Base-by-base conservation (phyloP, 2,888 invertebrate genomes). In the Metalampra italica region DNA sequence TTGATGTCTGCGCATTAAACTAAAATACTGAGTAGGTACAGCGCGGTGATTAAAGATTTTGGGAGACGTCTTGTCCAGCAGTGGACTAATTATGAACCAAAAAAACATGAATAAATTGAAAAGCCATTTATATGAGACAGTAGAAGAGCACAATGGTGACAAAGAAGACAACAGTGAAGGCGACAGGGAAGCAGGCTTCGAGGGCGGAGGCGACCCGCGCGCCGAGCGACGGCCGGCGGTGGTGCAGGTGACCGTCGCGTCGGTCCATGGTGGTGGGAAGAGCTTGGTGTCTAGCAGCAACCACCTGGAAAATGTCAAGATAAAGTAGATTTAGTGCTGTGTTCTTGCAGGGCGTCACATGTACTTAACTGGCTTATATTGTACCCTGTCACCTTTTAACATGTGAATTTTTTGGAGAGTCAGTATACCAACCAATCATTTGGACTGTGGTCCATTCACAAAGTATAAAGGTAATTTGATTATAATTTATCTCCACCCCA, bases 111-210 rank as follows among this genome's bases (percentile, higher is more conserved):
- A 11, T 32, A 32, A 60, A 57, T 62, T 34, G 46, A 46, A 45
- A 15, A 9, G 44, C 36, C n/a, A 32, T 59, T 71, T 65, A 79
- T 64, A 79, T 71, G 48, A 85, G 64, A 57, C 79, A 81, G 52
- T 80, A 83, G 56, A 88, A 83, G 48, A 87, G 68, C 15, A 84
- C 69, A 49, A 86, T 73, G 2, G 83, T 86, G 32, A 83, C 60
- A 44, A 82, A 72, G 64, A 85, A 82, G 40, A 71, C 72, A 7
- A 77, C 59, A 11, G 70, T 67, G 59, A 85, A 85, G 38, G 81
- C 55, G 36, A 86, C 58, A 2, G 88, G 86, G 56, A 86, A 86
- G 63, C 80, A 85, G 29, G 62, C 67, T 55, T 87, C 84, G 9
- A 88, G 59, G 36, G 73, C 55, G 22, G 56, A 52, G 49, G 67